phyloP scores from a whole-genome alignment of 2,888 invertebrate genomes.

The Oxytorus armatus region DNA sequence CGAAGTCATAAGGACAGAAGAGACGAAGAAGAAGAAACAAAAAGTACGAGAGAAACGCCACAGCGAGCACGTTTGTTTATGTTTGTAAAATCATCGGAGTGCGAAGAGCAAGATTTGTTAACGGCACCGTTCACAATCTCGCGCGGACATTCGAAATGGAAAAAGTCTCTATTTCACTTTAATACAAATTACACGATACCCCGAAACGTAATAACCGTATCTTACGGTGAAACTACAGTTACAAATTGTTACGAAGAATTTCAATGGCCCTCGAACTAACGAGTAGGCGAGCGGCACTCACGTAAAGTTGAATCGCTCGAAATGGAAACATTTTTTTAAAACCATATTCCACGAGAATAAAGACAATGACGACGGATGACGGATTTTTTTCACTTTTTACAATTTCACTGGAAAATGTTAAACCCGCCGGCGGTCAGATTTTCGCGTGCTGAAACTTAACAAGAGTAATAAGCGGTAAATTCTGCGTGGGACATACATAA shows the following conservation, averaged over 20 bases:
- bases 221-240: background rate
- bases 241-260: background rate
- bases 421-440: constrained; percentile 21
- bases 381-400: constrained; percentile 24
- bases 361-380: background rate
- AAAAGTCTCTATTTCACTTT: too few species aligned
- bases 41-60: too few species aligned
- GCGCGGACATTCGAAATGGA: too few species aligned
- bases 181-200: too few species aligned
- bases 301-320: too few species aligned
- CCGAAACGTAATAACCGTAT: too few species aligned
- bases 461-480: constrained; percentile 28
- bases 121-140: too few species aligned
- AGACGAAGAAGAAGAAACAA: constrained; percentile 1
- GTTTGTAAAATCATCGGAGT: too few species aligned
- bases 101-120: too few species aligned
- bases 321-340: background rate
- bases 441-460: constrained; percentile 30
- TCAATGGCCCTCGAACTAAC: background rate
- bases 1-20: background rate
- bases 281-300: background rate
- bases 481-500: constrained; percentile 9
- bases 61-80: too few species aligned
- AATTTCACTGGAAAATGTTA: constrained; percentile 16
- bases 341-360: constrained; percentile 3